Conservation (phyloP, 1,140 invertebrate genomes). For the Matsumurasca onukii region DNA sequence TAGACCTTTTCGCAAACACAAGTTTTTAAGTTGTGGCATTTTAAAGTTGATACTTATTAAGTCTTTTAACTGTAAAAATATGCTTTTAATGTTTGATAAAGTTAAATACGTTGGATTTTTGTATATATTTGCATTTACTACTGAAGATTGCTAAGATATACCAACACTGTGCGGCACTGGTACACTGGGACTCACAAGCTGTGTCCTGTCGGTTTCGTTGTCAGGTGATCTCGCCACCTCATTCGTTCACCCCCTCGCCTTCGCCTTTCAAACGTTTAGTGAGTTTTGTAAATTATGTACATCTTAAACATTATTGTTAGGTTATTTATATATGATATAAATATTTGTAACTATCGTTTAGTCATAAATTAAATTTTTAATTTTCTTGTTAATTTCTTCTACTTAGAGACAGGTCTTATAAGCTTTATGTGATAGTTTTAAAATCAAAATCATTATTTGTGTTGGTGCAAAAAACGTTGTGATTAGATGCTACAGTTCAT, state of each 20-base stretch:
- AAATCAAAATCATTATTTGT: conserved; percentile 15
- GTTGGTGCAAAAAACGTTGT: conserved; percentile 22
- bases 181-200: too few relatives aligned
- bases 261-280: conserved; percentile 17
- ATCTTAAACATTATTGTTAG: conserved; percentile 18
- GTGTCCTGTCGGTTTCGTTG: too few relatives aligned
- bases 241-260: background rate
- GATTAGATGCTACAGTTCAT: background rate
- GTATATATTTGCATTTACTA: too few relatives aligned
- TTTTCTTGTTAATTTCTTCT: conserved; percentile 10
- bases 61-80: too few relatives aligned
- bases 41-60: too few relatives aligned
- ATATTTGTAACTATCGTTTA: conserved; percentile 26
- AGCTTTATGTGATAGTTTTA: conserved; percentile 25
- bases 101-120: too few relatives aligned
- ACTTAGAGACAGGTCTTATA: conserved; percentile 17
- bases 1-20: too few relatives aligned
- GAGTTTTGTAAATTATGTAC: conserved; percentile 25
- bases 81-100: too few relatives aligned
- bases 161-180: too few relatives aligned
- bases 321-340: conserved; percentile 22
- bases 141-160: too few relatives aligned
- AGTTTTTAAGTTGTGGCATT: too few relatives aligned
- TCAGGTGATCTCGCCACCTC: background rate
- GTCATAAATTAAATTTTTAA: conserved; percentile 19